phyloP scores from a whole-genome alignment of 2,113 vertebrate genomes.

The Neopipo cinnamomea region DNA sequence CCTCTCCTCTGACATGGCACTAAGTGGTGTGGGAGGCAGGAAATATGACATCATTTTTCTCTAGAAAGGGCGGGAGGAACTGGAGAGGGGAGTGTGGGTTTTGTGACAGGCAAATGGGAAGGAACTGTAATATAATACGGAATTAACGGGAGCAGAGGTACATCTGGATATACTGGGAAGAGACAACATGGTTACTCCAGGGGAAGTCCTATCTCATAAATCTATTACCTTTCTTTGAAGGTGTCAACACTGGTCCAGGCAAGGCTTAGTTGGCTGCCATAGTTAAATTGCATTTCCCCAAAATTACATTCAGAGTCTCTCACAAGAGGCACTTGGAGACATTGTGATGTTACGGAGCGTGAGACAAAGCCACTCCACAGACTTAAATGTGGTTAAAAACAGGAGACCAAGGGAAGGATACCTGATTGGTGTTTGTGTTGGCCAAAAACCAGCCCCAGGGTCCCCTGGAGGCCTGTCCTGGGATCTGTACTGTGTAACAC shows the following conservation, averaged over 20 bases:
- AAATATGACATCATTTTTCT: neutral
- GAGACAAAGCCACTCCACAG: neutral
- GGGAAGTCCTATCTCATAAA: neutral
- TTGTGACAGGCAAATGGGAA: neutral
- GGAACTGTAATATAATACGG: neutral
- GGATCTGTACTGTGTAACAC: neutral
- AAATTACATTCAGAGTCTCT: neutral
- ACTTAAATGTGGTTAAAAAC: neutral
- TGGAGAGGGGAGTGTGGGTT: neutral
- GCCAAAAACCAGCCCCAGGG: rapidly evolving
- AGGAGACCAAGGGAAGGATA: neutral
- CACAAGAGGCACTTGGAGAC: neutral
- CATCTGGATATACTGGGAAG: neutral
- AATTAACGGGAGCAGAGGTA: neutral
- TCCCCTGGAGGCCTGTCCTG: neutral
- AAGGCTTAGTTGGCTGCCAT: neutral
- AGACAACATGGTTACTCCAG: neutral
- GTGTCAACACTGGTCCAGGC: neutral
- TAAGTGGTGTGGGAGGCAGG: neutral
- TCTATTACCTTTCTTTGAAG: neutral
- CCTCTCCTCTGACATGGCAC: neutral
- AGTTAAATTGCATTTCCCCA: neutral
- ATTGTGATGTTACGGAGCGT: neutral
- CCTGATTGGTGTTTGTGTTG: neutral
- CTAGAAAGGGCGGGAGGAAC: neutral